Base-by-base conservation (phyloP, 2,113 vertebrate species). In the Elachura formosa region DNA sequence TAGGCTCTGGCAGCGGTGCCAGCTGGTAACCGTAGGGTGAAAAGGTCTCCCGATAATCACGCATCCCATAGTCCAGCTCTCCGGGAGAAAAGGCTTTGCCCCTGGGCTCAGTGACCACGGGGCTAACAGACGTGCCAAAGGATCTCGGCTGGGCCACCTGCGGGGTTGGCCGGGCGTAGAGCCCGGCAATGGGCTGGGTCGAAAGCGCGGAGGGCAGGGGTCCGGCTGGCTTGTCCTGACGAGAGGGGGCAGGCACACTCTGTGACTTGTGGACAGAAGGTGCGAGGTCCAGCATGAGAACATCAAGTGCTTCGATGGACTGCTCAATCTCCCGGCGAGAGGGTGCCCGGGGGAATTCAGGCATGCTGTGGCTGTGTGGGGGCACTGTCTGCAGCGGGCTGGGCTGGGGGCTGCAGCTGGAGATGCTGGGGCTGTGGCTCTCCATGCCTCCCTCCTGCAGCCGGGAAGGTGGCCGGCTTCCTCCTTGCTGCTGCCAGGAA, bases 261-360 rank as follows among this genome's bases (percentile, higher is more conserved):
- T 99, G 98, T 2, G 99, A 99, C 93, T 99, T 99, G 95, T 98
- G 98, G 76, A 99, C 91, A 0, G 98, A 88, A 0, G 98, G 98
- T 13, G 99, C 98, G 21, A 99, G 97, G 91, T 99, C 99, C 90
- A 99, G 93, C 99, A 99, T 99, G 33, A 99, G 98, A 95, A 99
- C 98, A 63, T 99, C 99, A 10, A 99, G 98, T 5, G 99, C 97
- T 97, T 99, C 99, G 0, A 99, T 99, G 38, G 99, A 99, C 95
- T 99, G 98, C 94, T 99, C 99, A 1, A 99, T 99, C 97, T 99
- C 99, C 93, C 97, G 98, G 87, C 98, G 99, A 45, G 99, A 99
- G 56, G 98, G 98, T 1, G 98, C 98, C 29, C 98, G 96, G 2
- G 99, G 99, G 85, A 99, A 99, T 61, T 99, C 99, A 0, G 99